phyloP scores from a whole-genome alignment of 2,113 vertebrate species.

The Sinocyclocheilus grahami region DNA sequence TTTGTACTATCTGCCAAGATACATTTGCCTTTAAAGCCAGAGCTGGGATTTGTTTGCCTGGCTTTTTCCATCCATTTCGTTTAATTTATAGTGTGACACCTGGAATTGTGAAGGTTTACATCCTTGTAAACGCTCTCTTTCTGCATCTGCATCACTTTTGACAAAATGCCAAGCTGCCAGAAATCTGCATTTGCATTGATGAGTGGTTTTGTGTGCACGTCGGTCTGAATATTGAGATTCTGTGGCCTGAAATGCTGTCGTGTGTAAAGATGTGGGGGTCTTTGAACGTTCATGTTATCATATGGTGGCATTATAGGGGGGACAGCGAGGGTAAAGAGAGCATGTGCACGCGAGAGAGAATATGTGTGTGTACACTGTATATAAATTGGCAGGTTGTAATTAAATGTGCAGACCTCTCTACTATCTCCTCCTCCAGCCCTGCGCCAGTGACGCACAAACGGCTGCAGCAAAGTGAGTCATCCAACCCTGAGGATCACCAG shows the following conservation, averaged over 20 bases:
- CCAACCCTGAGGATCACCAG: constrained; percentile 81
- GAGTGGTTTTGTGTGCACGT: constrained; percentile 8
- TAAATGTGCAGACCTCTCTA: constrained; percentile 84
- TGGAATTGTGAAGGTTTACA: not conserved
- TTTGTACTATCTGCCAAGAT: constrained; percentile 13
- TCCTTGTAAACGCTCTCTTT: not conserved
- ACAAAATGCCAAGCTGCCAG: not conserved
- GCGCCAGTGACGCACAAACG: constrained; percentile 82
- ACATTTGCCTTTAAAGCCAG: constrained; percentile 3
- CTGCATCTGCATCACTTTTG: constrained; percentile 21
- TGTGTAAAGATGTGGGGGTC: constrained; percentile 45
- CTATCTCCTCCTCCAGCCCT: constrained; percentile 85
- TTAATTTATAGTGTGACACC: constrained; percentile 33
- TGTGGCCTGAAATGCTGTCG: constrained; percentile 25
- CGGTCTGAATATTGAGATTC: constrained; percentile 3
- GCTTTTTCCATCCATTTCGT: not conserved
- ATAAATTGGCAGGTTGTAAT: constrained; percentile 84
- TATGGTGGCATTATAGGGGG: constrained; percentile 49
- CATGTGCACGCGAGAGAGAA: not conserved
- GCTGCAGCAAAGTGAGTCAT: constrained; percentile 84
- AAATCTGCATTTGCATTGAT: constrained; percentile 15
- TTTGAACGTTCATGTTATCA: constrained; percentile 51
- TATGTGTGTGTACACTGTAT: constrained; percentile 77
- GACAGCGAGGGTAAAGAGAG: constrained; percentile 27
- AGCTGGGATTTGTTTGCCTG: not conserved